Base-by-base conservation (phyloP, 2,888 invertebrate species). In the Mesorhabditis spiculigera region DNA sequence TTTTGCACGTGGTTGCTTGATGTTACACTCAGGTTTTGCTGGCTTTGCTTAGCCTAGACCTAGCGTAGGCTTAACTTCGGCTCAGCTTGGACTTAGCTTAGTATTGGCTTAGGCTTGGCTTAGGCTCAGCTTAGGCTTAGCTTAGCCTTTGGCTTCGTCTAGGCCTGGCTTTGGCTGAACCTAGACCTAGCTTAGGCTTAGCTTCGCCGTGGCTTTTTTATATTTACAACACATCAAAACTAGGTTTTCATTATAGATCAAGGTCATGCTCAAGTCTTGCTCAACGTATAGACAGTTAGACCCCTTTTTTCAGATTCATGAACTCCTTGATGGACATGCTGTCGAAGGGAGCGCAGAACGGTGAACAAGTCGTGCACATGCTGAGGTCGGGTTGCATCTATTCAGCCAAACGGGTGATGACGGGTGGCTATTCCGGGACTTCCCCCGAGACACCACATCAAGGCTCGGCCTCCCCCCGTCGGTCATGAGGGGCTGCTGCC, bases 161-260 rank as follows among this genome's bases (percentile, higher is more conserved):
- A n/a, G n/a, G n/a, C n/a, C n/a, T n/a, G n/a, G n/a, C n/a, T n/a
- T n/a, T n/a, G n/a, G n/a, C n/a, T n/a, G n/a, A n/a, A n/a, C n/a
- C 28, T 13, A 64, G 4, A 5, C 5, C 4, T 42, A 64, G 43
- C 65, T 13, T 64, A 4, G 43, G 65, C 65, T 13, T 5, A 4
- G 42, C 13, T 42, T 28, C 28, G 44, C 6, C 13, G 4, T 65
- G 65, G 65, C 44, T 66, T 6, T 61, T 41, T 42, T 16, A 68
- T 74, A 28, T 80, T 77, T 64, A 70, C 82, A 66, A 83, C 83
- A 5, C 83, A 83, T 83, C 71, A 79, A 82, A 65, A 83, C 78
- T 8, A 68, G 1, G 1, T 28, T 28, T 28, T 28, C 1, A 28
- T 28, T 1, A 3, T 28, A 28, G 28, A 28, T 28, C 1, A 3